These are phyloP conservation scores for Orchestes rusci DNA, from an alignment of 2,888 invertebrate genomes.

Conservation along the genomic window DNA sequence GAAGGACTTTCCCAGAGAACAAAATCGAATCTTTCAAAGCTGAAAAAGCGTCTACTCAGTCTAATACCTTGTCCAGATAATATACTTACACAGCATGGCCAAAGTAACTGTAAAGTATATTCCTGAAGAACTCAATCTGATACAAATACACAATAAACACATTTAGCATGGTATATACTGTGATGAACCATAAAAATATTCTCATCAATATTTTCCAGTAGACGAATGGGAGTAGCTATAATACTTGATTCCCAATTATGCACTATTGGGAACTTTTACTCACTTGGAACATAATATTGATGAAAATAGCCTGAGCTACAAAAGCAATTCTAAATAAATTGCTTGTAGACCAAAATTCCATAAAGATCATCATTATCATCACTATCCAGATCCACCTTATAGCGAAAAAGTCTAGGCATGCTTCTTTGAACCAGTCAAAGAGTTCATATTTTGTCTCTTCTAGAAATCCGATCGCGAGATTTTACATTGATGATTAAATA, in stretches of 20 bases:
- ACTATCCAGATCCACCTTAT: conserved; percentile 20
- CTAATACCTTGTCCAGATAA: too few relatives aligned
- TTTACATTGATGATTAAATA: too few relatives aligned
- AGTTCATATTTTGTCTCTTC: background rate
- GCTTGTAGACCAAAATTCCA: conserved; percentile 15
- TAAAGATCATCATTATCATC: conserved; percentile 15
- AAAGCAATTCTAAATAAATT: conserved; percentile 12
- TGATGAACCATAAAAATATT: conserved; percentile 21
- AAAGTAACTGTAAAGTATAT: conserved; percentile 5
- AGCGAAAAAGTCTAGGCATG: conserved; percentile 6
- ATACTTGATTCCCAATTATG: too few relatives aligned
- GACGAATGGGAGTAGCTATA: conserved; percentile 15
- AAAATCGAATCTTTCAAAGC: conserved; percentile 7
- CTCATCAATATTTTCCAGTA: conserved; percentile 18
- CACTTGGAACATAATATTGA: conserved; percentile 16
- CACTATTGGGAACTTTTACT: too few relatives aligned
- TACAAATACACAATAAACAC: conserved; percentile 18
- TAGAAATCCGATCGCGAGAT: too few relatives aligned
- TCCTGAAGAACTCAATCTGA: conserved; percentile 9
- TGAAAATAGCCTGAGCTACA: conserved; percentile 13
- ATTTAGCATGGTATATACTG: conserved; percentile 17
- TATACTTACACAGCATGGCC: background rate
- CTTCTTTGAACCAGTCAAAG: background rate
- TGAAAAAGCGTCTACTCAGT: too few relatives aligned
- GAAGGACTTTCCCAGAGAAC: background rate